These are phyloP conservation scores for Jacana jacana DNA, from an alignment of 2,113 vertebrate species.

Conservation along the genomic window DNA sequence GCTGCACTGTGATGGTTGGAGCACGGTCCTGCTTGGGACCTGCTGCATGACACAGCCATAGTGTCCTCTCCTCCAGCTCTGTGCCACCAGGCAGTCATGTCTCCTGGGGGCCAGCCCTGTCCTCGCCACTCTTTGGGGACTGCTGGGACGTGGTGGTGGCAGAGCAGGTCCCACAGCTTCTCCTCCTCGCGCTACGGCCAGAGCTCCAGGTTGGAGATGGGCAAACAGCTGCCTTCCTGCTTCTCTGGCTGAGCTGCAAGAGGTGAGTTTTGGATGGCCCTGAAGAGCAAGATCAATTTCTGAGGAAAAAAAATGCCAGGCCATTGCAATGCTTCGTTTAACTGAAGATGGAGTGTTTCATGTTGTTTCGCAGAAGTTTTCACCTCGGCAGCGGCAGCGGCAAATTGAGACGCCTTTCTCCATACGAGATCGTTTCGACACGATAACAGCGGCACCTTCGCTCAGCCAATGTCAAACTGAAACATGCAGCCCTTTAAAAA, in stretches of 20 bases:
- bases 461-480: neutral
- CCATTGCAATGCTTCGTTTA: neutral
- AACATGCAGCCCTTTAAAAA: neutral
- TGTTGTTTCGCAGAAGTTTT: neutral
- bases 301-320: neutral
- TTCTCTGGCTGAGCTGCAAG: neutral
- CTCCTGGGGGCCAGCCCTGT: neutral
- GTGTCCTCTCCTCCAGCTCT: neutral
- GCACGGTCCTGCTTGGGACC: neutral
- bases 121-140: rapidly evolving
- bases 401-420: neutral
- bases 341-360: neutral
- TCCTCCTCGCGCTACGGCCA: neutral
- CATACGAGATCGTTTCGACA: rapidly evolving
- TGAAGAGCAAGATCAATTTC: neutral
- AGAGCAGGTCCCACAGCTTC: neutral
- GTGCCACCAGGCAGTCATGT: neutral
- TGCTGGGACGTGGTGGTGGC: neutral
- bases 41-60: rapidly evolving
- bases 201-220: neutral
- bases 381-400: neutral
- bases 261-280: rapidly evolving
- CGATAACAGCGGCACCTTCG: neutral
- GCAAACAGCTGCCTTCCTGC: neutral
- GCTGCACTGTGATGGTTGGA: neutral